Conservation (phyloP, 2,888 invertebrate genomes). For the Cephonodes hylas region DNA sequence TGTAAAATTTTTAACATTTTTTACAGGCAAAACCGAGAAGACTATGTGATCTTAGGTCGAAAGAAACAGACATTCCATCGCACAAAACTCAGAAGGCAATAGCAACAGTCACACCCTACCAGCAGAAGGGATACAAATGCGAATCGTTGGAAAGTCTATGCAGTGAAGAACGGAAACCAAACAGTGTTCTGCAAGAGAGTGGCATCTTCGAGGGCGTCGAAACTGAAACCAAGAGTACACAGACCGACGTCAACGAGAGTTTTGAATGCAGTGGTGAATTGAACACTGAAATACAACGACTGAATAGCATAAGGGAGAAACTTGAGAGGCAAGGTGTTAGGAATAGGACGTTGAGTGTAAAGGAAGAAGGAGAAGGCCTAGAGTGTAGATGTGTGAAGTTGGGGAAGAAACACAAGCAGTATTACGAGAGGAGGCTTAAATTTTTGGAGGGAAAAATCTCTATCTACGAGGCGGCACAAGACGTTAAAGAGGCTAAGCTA, state of each 20-base stretch:
- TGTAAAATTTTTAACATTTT: conserved; percentile 19
- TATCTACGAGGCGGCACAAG: conserved; percentile 84
- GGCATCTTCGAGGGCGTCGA: conserved; percentile 86
- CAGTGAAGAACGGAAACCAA: conserved; percentile 74
- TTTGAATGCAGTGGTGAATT: conserved; percentile 78
- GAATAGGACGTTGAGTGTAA: conserved; percentile 69
- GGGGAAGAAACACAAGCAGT: conserved; percentile 82
- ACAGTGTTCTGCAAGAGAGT: conserved; percentile 85
- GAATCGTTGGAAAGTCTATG: conserved; percentile 73
- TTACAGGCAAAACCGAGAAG: conserved; percentile 70
- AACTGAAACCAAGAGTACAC: conserved; percentile 72
- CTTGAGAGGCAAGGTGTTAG: conserved; percentile 81
- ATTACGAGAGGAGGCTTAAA: conserved; percentile 84
- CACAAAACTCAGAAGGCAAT: conserved; percentile 80
- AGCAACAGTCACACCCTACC: conserved; percentile 84
- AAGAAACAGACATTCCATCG: conserved; percentile 66
- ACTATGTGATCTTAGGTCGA: conserved; percentile 67
- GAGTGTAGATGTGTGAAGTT: conserved; percentile 77
- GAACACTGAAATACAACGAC: conserved; percentile 83
- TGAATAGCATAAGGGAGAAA: conserved; percentile 83
- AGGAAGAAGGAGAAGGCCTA: conserved; percentile 66
- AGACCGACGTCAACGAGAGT: conserved; percentile 81
- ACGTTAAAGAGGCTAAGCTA: conserved; percentile 82
- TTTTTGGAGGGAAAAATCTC: conserved; percentile 84
- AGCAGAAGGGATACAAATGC: conserved; percentile 72